These are phyloP conservation scores for Chrysaora quinquecirrha DNA, from an alignment of 30 jellyfish, hydroid and myxozoan genomes.

Conservation along the genomic window DNA sequence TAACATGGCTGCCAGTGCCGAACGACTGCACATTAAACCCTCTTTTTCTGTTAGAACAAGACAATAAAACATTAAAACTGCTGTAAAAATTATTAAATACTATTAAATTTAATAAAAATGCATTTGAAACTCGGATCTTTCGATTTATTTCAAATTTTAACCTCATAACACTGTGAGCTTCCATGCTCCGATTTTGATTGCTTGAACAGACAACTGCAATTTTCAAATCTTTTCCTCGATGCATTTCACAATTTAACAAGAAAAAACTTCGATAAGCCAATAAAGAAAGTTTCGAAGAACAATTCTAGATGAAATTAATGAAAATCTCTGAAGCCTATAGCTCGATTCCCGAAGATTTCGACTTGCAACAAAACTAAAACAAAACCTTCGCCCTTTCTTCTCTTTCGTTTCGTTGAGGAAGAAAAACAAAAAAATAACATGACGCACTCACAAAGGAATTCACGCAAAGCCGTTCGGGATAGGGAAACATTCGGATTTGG, in stretches of 20 bases:
- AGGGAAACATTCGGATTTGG: no score
- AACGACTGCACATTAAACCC: conserved; percentile 90
- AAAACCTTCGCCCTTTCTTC: background rate
- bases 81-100: background rate
- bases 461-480: no score
- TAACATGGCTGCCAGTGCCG: conserved; percentile 92
- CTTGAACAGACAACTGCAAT: conserved; percentile 97
- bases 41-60: conserved; percentile 71
- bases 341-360: conserved; percentile 4
- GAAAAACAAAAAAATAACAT: no score
- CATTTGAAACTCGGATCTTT: background rate
- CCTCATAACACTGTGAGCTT: conserved; percentile 99
- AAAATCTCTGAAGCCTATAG: background rate
- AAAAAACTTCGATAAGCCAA: background rate
- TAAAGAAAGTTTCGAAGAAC: background rate
- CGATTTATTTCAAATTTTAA: conserved; percentile 18
- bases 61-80: background rate
- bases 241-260: conserved; percentile 8
- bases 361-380: no score
- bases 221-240: conserved; percentile 77
- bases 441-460: no score
- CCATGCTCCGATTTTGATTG: conserved; percentile 99
- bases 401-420: no score
- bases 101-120: background rate
- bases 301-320: background rate